Base-by-base conservation (phyloP, 2,797 vertebrate species). In the Brotula barbata region DNA sequence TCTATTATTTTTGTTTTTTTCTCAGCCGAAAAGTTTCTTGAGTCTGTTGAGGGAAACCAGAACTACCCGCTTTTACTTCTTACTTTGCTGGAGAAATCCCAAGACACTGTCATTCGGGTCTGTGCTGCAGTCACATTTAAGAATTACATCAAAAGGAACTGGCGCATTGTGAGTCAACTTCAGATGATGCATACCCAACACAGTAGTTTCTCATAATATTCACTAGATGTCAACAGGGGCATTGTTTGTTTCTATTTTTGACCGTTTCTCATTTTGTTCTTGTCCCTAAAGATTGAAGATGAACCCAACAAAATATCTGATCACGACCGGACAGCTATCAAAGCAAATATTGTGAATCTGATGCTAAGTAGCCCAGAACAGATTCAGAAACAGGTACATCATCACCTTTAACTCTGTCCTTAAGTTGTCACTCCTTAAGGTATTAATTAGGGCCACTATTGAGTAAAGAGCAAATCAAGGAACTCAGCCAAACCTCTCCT, bases 131-230 rank as follows among this genome's bases (percentile, higher is more conserved):
- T 99, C 57, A 99, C 96, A 0, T 99, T 99, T 87, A 99, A 99
- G 88, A 99, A 99, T 77, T 99, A 97, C 74, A 97, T 99, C 78
- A 99, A 99, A 89, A 95, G 97, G 86, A 99, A 99, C 87, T 99
- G 97, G 97, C 94, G 96, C 84, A 91, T 97, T 85, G 97, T 99
- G 89, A 90, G 97, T 96, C 31, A 2, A 20, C 11, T 56, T 57
- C 21, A 21, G 23, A 34, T 68, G 20, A 54, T 22, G 4, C 16
- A 47, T 0, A 20, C 22, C 43, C 7, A 43, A 7, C 15, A 10
- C 12, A 13, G 23, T 42, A 3, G 12, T 14, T 7, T 49, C 13
- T 39, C 31, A 33, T 4, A 33, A 33, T 33, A 6, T 33, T 6
- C 6, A 11, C 9, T 33, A 7, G 31, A 33, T 43, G 7, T n/a